Evolutionary conservation across 2,888 invertebrate genomes (phyloP).

Genomic region (Epistrophe grossulariae): DNA sequence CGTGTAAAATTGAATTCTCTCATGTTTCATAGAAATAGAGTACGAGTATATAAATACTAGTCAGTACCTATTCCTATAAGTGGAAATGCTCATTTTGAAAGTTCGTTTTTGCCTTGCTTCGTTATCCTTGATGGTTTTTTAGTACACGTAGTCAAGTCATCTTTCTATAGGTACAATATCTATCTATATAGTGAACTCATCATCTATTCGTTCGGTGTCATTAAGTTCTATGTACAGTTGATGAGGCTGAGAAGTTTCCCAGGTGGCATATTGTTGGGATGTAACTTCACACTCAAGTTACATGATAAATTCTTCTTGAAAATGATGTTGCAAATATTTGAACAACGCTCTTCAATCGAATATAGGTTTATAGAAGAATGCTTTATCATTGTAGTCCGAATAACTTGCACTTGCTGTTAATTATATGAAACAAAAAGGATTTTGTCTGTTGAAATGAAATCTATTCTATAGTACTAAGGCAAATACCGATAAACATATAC

Average conservation of each 20-base stretch:
- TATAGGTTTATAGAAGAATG: not conserved
- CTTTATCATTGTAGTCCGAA: slow-evolving; percentile 11
- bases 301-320: slow-evolving; percentile 23
- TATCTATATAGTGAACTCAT: slow-evolving; percentile 35
- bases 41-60: not conserved
- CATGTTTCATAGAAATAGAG: slow-evolving; percentile 35
- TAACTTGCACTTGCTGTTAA: not conserved
- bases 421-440: not conserved
- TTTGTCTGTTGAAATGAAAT: not conserved
- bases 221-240: slow-evolving; percentile 27
- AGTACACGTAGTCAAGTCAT: slow-evolving; percentile 42
- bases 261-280: slow-evolving; percentile 23
- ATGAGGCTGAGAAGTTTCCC: slow-evolving; percentile 8
- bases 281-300: slow-evolving; percentile 25
- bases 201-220: slow-evolving; percentile 45
- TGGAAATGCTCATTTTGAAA: slow-evolving; percentile 19
- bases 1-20: slow-evolving; percentile 48
- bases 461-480: no score
- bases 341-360: not conserved
- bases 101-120: slow-evolving; percentile 10
- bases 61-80: not conserved
- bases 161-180: slow-evolving; percentile 25
- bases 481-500: no score
- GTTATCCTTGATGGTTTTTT: slow-evolving; percentile 35
- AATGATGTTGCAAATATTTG: slow-evolving; percentile 19